These are phyloP conservation scores for Ericerus pela DNA, from an alignment of 1,140 invertebrate species.

Conservation along the genomic window DNA sequence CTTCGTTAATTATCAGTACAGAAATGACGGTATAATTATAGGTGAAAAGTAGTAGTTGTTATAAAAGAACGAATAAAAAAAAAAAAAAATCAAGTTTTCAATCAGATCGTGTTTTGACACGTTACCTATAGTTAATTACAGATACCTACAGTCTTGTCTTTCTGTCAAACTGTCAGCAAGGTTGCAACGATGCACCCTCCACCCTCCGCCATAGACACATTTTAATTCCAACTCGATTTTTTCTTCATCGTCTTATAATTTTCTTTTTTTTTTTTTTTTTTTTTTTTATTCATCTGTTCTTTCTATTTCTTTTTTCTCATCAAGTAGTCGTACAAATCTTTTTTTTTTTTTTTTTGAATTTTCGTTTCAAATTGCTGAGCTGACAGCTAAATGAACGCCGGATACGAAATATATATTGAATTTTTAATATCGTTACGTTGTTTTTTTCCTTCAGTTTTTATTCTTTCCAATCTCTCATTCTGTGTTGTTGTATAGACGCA, in stretches of 20 bases:
- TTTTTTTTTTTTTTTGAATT: no score
- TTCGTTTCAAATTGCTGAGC: conserved; percentile 3
- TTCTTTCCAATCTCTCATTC: no score
- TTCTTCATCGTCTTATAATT: neutral
- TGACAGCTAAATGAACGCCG: conserved; percentile 1
- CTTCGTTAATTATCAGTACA: conserved; percentile 1
- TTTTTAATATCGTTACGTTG: conserved; percentile 3
- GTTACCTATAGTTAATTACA: conserved; percentile 5
- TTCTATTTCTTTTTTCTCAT: conserved; percentile 5
- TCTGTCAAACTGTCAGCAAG: conserved; percentile 3
- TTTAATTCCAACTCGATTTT: conserved; percentile 4
- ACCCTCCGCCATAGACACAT: neutral
- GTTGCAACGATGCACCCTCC: neutral
- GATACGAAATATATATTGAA: conserved; percentile 5
- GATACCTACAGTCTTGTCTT: conserved; percentile 1
- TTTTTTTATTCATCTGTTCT: neutral
- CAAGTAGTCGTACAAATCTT: neutral
- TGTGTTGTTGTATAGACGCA: no score
- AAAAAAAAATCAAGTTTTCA: conserved; percentile 1
- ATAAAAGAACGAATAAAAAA: no score
- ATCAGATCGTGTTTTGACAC: conserved; percentile 5
- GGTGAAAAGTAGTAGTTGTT: conserved; percentile 1
- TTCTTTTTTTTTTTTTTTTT: neutral
- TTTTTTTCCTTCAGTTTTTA: no score
- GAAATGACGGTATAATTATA: conserved; percentile 3